These are phyloP conservation scores for Orius laevigatus DNA, from an alignment of 1,140 invertebrate species.

Conservation along the genomic window DNA sequence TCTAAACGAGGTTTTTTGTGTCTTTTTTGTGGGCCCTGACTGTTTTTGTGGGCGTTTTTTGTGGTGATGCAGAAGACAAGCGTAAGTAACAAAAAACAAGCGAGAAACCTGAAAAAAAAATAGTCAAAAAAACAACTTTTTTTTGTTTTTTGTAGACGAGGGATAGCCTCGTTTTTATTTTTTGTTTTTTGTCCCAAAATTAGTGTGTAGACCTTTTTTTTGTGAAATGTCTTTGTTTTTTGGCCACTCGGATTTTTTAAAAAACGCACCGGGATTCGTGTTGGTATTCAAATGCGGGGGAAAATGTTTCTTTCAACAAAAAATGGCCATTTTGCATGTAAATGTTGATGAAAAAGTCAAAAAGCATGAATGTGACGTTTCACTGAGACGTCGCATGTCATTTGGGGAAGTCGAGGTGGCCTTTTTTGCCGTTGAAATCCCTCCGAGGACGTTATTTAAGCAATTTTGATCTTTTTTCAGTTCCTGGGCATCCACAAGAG, in stretches of 20 bases:
- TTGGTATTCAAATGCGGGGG: slow-evolving; percentile 25
- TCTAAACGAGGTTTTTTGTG: too few relatives aligned
- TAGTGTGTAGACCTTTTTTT: slow-evolving; percentile 3
- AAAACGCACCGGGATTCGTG: slow-evolving; percentile 13
- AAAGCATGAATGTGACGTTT: background rate
- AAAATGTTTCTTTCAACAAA: too few relatives aligned
- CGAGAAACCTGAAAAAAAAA: too few relatives aligned
- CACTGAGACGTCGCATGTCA: background rate
- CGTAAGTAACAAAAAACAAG: slow-evolving; percentile 7
- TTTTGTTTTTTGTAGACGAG: slow-evolving; percentile 9
- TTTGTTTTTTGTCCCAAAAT: slow-evolving; percentile 8
- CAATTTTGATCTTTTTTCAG: slow-evolving; percentile 36
- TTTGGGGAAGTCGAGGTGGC: background rate
- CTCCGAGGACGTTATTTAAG: background rate
- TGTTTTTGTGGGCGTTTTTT: too few relatives aligned
- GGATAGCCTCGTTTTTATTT: slow-evolving; percentile 11
- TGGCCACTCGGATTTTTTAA: background rate
- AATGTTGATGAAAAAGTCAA: slow-evolving; percentile 6
- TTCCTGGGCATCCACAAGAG: slow-evolving; percentile 87
- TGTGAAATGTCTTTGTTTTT: slow-evolving; percentile 2
- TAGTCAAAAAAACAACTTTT: slow-evolving; percentile 4
- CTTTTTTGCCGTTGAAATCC: background rate
- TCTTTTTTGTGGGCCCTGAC: too few relatives aligned
- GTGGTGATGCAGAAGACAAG: slow-evolving; percentile 8
- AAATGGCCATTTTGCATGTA: slow-evolving; percentile 8